Base-by-base conservation (phyloP, 2,797 vertebrate genomes). In the Mico argentatus region DNA sequence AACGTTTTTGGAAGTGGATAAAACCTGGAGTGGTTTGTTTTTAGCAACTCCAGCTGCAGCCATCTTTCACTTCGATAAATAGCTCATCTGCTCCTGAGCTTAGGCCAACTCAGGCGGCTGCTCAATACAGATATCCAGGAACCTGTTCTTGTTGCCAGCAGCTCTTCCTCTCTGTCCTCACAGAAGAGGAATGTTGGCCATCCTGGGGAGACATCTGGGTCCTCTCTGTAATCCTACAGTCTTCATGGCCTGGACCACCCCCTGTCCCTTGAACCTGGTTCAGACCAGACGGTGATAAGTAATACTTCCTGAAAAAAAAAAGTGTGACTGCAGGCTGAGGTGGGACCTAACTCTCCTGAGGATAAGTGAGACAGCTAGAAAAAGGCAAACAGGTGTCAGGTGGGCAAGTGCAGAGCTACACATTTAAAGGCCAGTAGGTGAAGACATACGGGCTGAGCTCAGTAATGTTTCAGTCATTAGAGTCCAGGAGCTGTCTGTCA, bases 1-100 rank as follows among this genome's bases (percentile, higher is more conserved):
- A 98, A 96, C 88, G 73, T 94, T 98, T 97, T 97, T 96, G 98
- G 94, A 98, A 97, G 88, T 30, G 13, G 92, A 93, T 75, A 95
- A 96, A 97, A 96, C 76, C 95, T 97, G 93, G 75, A 85, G 41
- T 91, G 59, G 77, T 96, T 95, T 92, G 94, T 96, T 98, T 98
- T 97, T 97, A 97, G 95, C 95, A 97, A 64, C 88, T 94, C 83
- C 94, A 46, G 93, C 79, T 95, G 75, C 48, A 50, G 55, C 85
- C 91, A 96, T 88, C 91, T 96, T 95, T 98, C 95, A 87, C 87
- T 95, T 83, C 98, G 87, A 98, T 97, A 97, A 97, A 97, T 93
- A 81, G 87, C 90, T 95, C 48, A 22, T 87, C 95, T 96, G 72
- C 41, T 59, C 76, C 84, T 17, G 93, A 64, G 75, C 70, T 64